Percentiles rank a stretch among this genome's conserved stretches.
phyloP scores from a whole-genome alignment of 2,797 vertebrate genomes.

The Myiotriccus ornatus region DNA sequence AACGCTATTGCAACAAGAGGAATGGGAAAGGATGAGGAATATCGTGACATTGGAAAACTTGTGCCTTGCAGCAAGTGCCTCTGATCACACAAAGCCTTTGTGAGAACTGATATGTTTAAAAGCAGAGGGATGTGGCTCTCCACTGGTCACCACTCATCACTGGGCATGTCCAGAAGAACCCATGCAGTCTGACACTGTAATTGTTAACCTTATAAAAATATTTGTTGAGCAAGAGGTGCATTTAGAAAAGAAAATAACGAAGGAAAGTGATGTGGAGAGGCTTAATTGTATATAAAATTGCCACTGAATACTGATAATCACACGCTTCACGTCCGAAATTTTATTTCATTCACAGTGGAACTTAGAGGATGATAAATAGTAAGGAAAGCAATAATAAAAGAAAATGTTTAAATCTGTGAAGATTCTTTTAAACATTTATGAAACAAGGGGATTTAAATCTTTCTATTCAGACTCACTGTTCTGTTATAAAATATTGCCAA shows the following conservation, averaged over 20 bases:
- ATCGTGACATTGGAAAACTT: background rate
- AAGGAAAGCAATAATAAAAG: background rate
- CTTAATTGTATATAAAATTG: background rate
- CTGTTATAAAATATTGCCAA: conserved; percentile 21
- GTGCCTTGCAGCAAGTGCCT: background rate
- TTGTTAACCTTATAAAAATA: background rate
- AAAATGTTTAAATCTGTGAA: background rate
- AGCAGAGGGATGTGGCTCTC: background rate
- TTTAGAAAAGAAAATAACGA: background rate
- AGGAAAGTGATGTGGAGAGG: background rate
- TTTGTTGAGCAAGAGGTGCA: background rate
- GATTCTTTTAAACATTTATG: conserved; percentile 4
- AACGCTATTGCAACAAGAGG: accelerated
- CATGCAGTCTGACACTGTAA: background rate
- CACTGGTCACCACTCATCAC: accelerated
- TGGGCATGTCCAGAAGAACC: background rate
- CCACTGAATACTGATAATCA: background rate
- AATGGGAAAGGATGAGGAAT: background rate
- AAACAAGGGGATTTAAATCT: background rate
- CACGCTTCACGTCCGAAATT: background rate
- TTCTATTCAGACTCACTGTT: background rate
- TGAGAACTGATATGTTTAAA: background rate
- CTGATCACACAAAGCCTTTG: background rate
- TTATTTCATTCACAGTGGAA: background rate
- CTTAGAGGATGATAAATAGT: background rate